Evolutionary conservation across 1,140 invertebrate genomes (phyloP).

Genomic region (Drosophila kikkawai): DNA sequence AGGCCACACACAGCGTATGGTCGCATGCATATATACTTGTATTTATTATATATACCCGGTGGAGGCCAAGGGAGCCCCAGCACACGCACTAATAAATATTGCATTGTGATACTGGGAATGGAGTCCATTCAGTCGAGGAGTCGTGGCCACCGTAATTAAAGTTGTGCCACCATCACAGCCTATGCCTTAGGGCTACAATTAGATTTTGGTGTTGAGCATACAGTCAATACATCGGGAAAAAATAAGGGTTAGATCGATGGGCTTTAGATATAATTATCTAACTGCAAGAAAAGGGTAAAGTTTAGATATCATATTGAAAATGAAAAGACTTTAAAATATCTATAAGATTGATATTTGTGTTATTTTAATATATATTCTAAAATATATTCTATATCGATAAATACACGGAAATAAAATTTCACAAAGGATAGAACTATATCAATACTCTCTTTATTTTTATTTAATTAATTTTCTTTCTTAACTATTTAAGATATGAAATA

Average conservation of each 20-base stretch:
- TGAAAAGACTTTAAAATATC: too few species aligned
- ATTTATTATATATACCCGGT: conserved; percentile 26
- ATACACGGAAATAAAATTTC: too few species aligned
- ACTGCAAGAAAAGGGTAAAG: too few species aligned
- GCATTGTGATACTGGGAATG: conserved; percentile 64
- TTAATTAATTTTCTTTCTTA: too few species aligned
- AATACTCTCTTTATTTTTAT: too few species aligned
- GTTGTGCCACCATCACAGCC: conserved; percentile 40
- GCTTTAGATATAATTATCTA: neutral
- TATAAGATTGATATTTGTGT: too few species aligned
- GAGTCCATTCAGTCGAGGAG: conserved; percentile 33
- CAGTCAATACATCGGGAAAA: neutral
- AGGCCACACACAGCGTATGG: conserved; percentile 28
- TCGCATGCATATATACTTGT: conserved; percentile 26
- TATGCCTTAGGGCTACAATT: conserved; percentile 53
- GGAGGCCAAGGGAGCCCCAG: conserved; percentile 39
- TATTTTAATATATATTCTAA: too few species aligned
- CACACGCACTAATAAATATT: conserved; percentile 75
- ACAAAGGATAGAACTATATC: too few species aligned
- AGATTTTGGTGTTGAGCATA: conserved; percentile 44
- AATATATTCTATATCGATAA: too few species aligned
- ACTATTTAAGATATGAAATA: too few species aligned
- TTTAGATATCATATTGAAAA: too few species aligned
- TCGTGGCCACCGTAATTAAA: conserved; percentile 63
- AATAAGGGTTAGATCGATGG: neutral